Conservation (phyloP, 2,113 vertebrate species). For the Morone chrysops region DNA sequence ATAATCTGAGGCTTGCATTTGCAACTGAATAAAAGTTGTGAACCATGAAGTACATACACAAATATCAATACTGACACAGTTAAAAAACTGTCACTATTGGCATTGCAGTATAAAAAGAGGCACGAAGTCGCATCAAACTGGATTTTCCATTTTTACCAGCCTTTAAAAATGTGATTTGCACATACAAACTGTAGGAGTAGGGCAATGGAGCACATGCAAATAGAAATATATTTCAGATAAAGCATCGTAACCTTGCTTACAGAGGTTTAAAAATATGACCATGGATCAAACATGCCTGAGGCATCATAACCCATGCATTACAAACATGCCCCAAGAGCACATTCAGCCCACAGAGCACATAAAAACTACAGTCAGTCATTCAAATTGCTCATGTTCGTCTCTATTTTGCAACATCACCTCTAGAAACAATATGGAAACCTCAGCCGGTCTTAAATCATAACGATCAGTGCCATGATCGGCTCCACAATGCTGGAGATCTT, state of each 20-base stretch:
- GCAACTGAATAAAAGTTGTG: neutral
- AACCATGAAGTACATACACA: neutral
- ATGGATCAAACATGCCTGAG: slow-evolving; percentile 62
- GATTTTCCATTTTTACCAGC: neutral
- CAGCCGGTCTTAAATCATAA: slow-evolving; percentile 25
- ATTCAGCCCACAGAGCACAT: slow-evolving; percentile 42
- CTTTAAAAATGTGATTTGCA: slow-evolving; percentile 10
- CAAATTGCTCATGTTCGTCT: slow-evolving; percentile 43
- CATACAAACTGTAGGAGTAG: slow-evolving; percentile 35
- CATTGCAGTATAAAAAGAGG: neutral
- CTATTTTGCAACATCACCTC: slow-evolving; percentile 42
- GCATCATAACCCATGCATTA: slow-evolving; percentile 65
- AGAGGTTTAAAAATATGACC: slow-evolving; percentile 56
- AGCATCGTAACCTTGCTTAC: slow-evolving; percentile 58
- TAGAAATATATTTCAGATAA: slow-evolving; percentile 44
- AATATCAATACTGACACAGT: neutral
- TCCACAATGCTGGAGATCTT: slow-evolving; percentile 25
- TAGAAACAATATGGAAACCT: slow-evolving; percentile 21
- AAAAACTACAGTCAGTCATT: slow-evolving; percentile 65
- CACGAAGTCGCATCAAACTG: neutral
- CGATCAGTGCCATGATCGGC: slow-evolving; percentile 37
- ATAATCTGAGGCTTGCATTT: neutral
- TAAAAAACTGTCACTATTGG: neutral
- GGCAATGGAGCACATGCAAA: slow-evolving; percentile 46
- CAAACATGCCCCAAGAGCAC: slow-evolving; percentile 55